Evolutionary conservation across 2,113 vertebrate genomes (phyloP).

Genomic region (Perca flavescens): DNA sequence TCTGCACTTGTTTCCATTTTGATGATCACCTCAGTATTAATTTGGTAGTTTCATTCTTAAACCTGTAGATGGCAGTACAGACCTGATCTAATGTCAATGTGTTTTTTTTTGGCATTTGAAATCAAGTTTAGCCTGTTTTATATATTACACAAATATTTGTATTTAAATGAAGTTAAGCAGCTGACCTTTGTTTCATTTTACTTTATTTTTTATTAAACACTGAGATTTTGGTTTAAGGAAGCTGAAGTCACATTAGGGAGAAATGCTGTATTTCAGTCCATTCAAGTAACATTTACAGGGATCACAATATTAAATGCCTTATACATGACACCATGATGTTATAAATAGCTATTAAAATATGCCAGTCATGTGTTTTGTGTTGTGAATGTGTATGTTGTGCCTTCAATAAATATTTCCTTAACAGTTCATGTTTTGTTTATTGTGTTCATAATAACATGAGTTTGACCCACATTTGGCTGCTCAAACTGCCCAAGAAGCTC

Average conservation of each 20-base stretch:
- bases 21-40: neutral
- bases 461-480: constrained; percentile 19
- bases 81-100: neutral
- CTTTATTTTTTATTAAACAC: constrained; percentile 55
- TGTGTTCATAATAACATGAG: constrained; percentile 19
- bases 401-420: constrained; percentile 73
- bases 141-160: neutral
- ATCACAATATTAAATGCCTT: constrained; percentile 62
- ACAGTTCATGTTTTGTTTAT: constrained; percentile 9
- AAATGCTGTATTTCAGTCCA: constrained; percentile 16
- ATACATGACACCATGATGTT: constrained; percentile 28
- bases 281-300: constrained; percentile 35
- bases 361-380: constrained; percentile 59
- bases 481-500: neutral
- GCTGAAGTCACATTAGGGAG: constrained; percentile 24
- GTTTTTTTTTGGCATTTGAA: neutral
- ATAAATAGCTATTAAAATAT: constrained; percentile 41
- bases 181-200: constrained; percentile 2
- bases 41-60: neutral
- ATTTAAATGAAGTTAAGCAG: constrained; percentile 20
- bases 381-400: constrained; percentile 74
- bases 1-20: constrained; percentile 8
- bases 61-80: constrained; percentile 65
- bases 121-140: constrained; percentile 24
- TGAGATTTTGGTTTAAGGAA: constrained; percentile 39